Base-by-base conservation (phyloP, 2,888 invertebrate species). In the Pyrochroa serraticornis region DNA sequence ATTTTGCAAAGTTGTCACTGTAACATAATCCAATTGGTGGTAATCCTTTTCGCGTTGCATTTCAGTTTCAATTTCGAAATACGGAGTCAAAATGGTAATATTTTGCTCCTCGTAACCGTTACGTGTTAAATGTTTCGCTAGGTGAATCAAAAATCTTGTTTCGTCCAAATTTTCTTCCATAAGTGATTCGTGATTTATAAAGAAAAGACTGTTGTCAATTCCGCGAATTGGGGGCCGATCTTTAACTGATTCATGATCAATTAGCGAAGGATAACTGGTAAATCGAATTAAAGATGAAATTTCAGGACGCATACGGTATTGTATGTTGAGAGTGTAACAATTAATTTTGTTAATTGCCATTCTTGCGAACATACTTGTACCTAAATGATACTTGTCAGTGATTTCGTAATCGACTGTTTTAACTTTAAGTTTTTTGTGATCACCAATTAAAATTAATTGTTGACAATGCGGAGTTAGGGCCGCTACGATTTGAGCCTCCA, bases 371-470 rank as follows among this genome's bases (percentile, higher is more conserved):
- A 58, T 30, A 58, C 58, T 54, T 2, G 49, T 31, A 6, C 36
- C 46, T 0, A 51, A 34, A 10, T 51, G 34, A 30, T 51, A 41
- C 1, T 51, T 8, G 7, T 36, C 38, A 32, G 65, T 63, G 6
- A 71, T 63, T 7, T 39, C 39, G 31, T 67, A 66, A 12, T 50
- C 47, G 3, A 53, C 39, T n/a, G 48, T 31, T 7, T 39, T 44
- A 7, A 51, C 46, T 30, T 55, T 43, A 7, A 53, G 45, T 31
- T 59, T 48, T 35, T 54, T 48, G 14, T 58, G 53, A 5, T 58
- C 93, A 41, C 93, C 94, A 61, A 95, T 92, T 10, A 95, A 82
- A 70, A 95, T 90, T 0, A 93, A 82, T 75, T 95, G 95, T 73
- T 93, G 81, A 63, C 92, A 90, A 42, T 84, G 77, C 14, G 82